Evolutionary conservation across 2,113 vertebrate species (phyloP).

Genomic region (Caretta caretta): DNA sequence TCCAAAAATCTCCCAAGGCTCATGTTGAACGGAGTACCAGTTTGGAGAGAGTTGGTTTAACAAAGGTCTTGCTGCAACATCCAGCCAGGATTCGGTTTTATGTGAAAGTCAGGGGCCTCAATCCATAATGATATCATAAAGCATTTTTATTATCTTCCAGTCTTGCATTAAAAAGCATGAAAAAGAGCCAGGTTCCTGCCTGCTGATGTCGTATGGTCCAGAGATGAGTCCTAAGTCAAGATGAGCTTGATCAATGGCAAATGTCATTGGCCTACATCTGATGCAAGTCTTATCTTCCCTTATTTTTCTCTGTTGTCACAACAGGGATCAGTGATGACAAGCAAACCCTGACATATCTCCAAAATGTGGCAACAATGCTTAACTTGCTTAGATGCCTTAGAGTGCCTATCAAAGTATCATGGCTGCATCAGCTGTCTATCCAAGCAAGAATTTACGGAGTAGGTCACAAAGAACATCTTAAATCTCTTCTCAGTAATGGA

Average conservation of each 20-base stretch:
- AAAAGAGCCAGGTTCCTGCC: not conserved
- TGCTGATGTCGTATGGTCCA: not conserved
- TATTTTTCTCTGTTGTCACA: not conserved
- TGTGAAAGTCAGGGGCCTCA: not conserved
- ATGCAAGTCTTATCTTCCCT: not conserved
- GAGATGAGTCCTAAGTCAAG: not conserved
- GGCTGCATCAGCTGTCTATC: not conserved
- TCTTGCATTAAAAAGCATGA: not conserved
- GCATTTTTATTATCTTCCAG: not conserved
- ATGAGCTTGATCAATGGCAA: not conserved
- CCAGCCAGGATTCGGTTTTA: not conserved
- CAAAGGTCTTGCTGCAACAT: not conserved
- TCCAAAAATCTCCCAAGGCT: not conserved
- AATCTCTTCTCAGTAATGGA: not conserved
- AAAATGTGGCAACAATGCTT: not conserved
- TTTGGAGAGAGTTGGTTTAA: not conserved
- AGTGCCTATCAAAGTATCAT: fast-evolving
- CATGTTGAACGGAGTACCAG: not conserved
- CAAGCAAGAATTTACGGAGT: not conserved
- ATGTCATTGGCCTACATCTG: not conserved
- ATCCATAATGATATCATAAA: not conserved
- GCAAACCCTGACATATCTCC: not conserved
- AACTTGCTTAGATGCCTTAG: not conserved
- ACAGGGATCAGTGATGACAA: not conserved
- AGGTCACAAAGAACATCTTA: fast-evolving